phyloP scores from a whole-genome alignment of 2,888 invertebrate genomes.

The Plemyria rubiginata region DNA sequence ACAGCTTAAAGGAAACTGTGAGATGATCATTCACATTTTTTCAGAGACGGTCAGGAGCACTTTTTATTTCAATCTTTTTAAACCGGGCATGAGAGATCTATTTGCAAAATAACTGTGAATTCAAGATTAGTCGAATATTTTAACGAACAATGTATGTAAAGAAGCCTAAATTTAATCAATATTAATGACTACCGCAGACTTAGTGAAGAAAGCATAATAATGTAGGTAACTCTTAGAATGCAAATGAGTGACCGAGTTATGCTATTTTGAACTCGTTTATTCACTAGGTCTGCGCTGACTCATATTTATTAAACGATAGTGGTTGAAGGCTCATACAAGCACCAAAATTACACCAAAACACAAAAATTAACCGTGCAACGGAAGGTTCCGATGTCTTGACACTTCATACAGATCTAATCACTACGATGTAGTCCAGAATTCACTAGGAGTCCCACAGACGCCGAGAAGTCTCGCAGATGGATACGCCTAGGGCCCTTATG shows the following conservation, averaged over 20 bases:
- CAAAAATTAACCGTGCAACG: slow-evolving; percentile 18
- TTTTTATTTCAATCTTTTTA: too few species aligned
- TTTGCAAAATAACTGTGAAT: too few species aligned
- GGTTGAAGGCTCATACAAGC: slow-evolving; percentile 8
- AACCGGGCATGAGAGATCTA: too few species aligned
- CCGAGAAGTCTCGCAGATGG: slow-evolving; percentile 6
- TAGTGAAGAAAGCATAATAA: slow-evolving; percentile 1
- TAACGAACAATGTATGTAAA: not conserved
- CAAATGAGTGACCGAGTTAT: not conserved
- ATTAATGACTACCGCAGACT: slow-evolving; percentile 3
- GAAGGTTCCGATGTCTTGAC: slow-evolving; percentile 22
- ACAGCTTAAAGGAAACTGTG: too few species aligned
- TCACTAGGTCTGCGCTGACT: slow-evolving; percentile 4
- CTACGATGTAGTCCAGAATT: slow-evolving; percentile 25
- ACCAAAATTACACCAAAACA: slow-evolving; percentile 12
- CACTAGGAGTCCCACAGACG: slow-evolving; percentile 22
- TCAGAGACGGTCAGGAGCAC: too few species aligned
- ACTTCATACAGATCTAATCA: slow-evolving; percentile 32
- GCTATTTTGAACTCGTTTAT: slow-evolving; percentile 2
- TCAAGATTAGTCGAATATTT: not conserved
- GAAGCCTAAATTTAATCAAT: not conserved
- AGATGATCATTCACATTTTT: too few species aligned
- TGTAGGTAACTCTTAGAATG: not conserved
- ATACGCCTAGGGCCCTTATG: slow-evolving; percentile 6
- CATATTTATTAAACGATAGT: not conserved